phyloP scores from a whole-genome alignment of 2,113 vertebrate species.

The Clinocottus analis region DNA sequence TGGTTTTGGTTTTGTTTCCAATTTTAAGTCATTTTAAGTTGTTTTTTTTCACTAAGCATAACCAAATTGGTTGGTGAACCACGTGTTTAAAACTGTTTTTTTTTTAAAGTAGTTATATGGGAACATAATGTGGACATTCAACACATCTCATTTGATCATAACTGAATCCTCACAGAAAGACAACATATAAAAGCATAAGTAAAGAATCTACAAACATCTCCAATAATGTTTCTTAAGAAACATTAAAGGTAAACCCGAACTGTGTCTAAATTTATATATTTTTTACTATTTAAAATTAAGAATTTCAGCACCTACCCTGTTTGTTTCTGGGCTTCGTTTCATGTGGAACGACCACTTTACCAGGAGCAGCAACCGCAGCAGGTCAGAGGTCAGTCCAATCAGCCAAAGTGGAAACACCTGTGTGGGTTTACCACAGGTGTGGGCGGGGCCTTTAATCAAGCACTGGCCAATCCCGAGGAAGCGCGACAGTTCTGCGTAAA shows the following conservation, averaged over 20 bases:
- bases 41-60: no score
- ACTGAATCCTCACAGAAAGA: neutral
- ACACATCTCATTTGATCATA: neutral
- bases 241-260: neutral
- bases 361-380: neutral
- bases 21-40: no score
- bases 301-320: no score
- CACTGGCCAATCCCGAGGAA: no score
- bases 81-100: no score
- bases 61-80: no score
- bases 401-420: neutral
- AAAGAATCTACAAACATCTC: neutral
- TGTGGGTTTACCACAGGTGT: neutral
- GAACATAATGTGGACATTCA: neutral
- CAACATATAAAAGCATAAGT: neutral
- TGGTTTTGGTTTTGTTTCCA: no score
- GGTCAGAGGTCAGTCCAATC: neutral
- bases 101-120: no score
- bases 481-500: neutral
- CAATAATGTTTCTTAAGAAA: neutral
- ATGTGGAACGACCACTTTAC: no score
- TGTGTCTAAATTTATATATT: no score
- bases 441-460: neutral
- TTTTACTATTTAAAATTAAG: no score
- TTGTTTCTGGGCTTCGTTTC: no score